Evolutionary conservation across 1,140 invertebrate species (phyloP).

Genomic region (Watersipora subatra): DNA sequence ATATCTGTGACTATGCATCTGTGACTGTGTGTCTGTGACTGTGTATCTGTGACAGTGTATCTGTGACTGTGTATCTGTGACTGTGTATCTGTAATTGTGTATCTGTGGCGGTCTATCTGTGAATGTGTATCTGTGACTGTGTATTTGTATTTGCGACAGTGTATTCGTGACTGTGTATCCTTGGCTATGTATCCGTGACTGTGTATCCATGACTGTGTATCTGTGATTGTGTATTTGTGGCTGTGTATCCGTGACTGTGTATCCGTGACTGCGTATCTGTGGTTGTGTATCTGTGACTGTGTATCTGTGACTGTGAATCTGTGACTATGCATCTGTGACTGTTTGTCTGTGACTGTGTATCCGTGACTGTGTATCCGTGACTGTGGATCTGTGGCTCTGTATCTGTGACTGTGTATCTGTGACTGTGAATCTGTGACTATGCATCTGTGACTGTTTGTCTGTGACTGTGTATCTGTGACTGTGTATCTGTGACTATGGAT

Average conservation of each 20-base stretch:
- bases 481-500: not conserved
- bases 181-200: conserved; percentile 1
- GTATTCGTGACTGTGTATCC: conserved; percentile 1
- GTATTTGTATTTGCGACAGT: conserved; percentile 4
- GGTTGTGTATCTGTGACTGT: not conserved
- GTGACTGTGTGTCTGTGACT: not conserved
- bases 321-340: not conserved
- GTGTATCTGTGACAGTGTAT: not conserved
- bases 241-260: not conserved
- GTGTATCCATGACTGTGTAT: not conserved
- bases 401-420: not conserved
- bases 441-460: not conserved
- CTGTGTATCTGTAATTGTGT: not conserved
- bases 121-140: not conserved
- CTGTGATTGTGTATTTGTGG: not conserved
- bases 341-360: not conserved
- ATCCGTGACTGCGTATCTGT: not conserved
- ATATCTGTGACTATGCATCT: not conserved
- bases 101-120: conserved; percentile 2
- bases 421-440: not conserved
- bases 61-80: not conserved
- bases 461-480: not conserved
- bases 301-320: not conserved
- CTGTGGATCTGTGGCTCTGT: not conserved
- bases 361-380: not conserved